A percentile compares a stretch with the other conserved stretches of the same genome.
phyloP scores from a whole-genome alignment of 2,888 invertebrate species.

The Dryococelus australis region DNA sequence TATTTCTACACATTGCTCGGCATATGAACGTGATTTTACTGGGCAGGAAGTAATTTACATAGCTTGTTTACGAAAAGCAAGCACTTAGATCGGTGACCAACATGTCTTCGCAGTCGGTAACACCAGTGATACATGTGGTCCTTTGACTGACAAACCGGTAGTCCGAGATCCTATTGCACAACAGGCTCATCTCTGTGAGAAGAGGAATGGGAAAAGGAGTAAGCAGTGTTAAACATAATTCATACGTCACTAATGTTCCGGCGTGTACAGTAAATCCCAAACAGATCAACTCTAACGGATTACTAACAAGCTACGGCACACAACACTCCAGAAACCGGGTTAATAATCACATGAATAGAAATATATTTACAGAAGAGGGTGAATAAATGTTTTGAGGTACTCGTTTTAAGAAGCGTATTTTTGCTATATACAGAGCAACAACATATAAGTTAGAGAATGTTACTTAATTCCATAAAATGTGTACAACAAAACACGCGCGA shows the following conservation, averaged over 20 bases:
- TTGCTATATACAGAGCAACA: not conserved
- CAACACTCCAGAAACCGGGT: not conserved
- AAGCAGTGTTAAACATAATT: not conserved
- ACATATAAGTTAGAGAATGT: not conserved
- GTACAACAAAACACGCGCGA: not conserved
- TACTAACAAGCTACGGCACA: not conserved
- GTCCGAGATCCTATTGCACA: conserved; percentile 84
- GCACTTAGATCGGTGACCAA: conserved; percentile 85
- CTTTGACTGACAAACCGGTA: conserved; percentile 95
- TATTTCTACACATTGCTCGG: no score
- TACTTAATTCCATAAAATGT: not conserved
- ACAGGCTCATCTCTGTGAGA: conserved; percentile 77
- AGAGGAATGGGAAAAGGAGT: not conserved
- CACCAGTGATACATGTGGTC: conserved; percentile 91
- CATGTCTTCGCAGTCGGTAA: conserved; percentile 93
- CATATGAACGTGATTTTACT: no score
- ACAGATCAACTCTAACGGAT: not conserved
- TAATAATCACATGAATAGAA: not conserved
- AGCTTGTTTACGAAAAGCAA: conserved; percentile 38
- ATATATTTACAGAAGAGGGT: not conserved
- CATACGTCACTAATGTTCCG: not conserved
- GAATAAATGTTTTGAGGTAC: not conserved
- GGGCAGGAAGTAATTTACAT: no score
- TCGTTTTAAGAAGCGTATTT: not conserved
- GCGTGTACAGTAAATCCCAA: not conserved